Percentiles rank a stretch among this genome's conserved stretches.
phyloP scores from a whole-genome alignment of 2,888 invertebrate species.

The Polyommatus iphigenia region DNA sequence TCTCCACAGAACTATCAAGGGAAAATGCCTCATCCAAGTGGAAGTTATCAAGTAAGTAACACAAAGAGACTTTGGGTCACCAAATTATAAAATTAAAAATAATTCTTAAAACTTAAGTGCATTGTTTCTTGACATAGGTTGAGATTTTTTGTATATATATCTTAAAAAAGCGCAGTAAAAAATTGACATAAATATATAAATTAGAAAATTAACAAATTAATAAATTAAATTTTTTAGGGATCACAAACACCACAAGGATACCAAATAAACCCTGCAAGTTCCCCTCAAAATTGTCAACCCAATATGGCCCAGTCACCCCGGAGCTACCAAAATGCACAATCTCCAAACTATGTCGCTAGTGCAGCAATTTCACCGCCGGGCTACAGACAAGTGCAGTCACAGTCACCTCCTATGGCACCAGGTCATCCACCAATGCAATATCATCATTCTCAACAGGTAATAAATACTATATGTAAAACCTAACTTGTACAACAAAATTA shows the following conservation, averaged over 20 bases:
- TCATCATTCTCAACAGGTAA: slow-evolving; percentile 73
- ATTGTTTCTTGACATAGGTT: too few species aligned
- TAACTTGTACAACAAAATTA: neutral
- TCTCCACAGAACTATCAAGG: slow-evolving; percentile 69
- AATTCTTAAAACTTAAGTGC: too few species aligned
- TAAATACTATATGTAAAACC: slow-evolving; percentile 2
- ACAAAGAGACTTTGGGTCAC: neutral
- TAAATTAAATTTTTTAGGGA: slow-evolving; percentile 48
- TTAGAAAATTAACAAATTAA: neutral
- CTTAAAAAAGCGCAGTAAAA: too few species aligned
- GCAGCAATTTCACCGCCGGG: slow-evolving; percentile 80
- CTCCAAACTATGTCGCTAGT: slow-evolving; percentile 68
- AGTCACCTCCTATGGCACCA: slow-evolving; percentile 73
- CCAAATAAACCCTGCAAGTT: slow-evolving; percentile 77
- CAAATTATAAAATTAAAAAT: too few species aligned
- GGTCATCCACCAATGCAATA: slow-evolving; percentile 75
- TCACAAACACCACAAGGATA: slow-evolving; percentile 77
- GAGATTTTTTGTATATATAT: too few species aligned
- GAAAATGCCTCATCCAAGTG: slow-evolving; percentile 70
- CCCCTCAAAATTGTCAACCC: slow-evolving; percentile 73
- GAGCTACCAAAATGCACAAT: slow-evolving; percentile 78
- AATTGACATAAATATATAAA: neutral
- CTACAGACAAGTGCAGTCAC: slow-evolving; percentile 72
- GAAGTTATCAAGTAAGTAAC: slow-evolving; percentile 74
- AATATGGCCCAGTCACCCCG: slow-evolving; percentile 67